These are phyloP conservation scores for Rhizomys pruinosus DNA, from an alignment of 2,113 vertebrate genomes.

Conservation along the genomic window DNA sequence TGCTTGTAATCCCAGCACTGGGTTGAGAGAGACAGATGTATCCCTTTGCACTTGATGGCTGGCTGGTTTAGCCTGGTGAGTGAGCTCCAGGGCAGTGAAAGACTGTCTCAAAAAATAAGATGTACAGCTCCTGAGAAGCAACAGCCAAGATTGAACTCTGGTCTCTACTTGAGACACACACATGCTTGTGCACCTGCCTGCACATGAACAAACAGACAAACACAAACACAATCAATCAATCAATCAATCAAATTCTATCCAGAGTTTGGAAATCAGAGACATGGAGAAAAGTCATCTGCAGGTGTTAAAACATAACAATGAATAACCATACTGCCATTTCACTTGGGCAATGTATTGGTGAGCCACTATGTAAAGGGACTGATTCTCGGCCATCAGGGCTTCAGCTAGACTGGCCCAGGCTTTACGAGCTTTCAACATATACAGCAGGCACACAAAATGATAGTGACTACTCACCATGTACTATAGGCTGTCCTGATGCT, in stretches of 20 bases:
- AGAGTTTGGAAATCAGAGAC: slow-evolving; percentile 29
- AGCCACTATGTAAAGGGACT: neutral
- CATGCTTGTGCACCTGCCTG: too few relatives aligned
- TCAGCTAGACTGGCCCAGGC: neutral
- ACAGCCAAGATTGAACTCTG: neutral
- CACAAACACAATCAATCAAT: neutral
- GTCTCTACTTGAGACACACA: neutral
- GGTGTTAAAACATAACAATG: neutral
- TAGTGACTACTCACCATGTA: neutral
- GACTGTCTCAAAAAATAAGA: neutral
- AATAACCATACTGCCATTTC: neutral
- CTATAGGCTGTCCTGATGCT: neutral
- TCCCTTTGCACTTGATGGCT: too few relatives aligned
- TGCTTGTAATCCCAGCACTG: neutral
- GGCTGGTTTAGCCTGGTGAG: neutral
- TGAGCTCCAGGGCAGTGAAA: neutral
- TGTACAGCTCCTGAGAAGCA: neutral
- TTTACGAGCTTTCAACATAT: neutral
- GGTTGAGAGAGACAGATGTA: neutral
- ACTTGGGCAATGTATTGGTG: neutral
- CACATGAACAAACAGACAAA: neutral
- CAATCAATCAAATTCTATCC: neutral
- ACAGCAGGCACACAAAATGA: neutral
- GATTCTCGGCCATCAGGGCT: neutral
- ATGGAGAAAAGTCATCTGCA: neutral